Percentiles rank a stretch among this genome's conserved stretches.
Conservation (phyloP, 2,113 vertebrate genomes). For the Candoia aspera region DNA sequence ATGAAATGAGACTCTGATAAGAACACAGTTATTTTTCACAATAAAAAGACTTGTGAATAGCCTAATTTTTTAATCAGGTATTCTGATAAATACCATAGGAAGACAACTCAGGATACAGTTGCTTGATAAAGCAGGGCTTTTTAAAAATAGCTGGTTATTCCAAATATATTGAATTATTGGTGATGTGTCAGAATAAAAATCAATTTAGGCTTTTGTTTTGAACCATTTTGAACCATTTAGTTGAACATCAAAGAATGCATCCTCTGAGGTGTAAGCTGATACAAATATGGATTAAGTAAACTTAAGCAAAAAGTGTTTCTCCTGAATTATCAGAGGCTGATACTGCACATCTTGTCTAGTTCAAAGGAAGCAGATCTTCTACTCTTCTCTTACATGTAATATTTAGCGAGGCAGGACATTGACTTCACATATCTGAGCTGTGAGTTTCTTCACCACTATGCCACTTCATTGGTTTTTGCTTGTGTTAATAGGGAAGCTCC, state of each 20-base stretch:
- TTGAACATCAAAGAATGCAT: too few species aligned
- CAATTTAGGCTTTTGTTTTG: neutral
- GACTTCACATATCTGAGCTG: neutral
- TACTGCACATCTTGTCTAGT: neutral
- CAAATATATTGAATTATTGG: neutral
- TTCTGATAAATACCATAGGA: neutral
- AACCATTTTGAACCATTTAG: neutral
- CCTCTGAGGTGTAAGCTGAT: neutral
- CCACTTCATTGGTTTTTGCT: neutral
- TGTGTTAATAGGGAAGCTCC: neutral
- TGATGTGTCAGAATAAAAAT: neutral
- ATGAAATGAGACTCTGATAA: neutral
- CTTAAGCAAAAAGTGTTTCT: neutral
- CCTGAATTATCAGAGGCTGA: neutral
- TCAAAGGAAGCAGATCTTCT: neutral
- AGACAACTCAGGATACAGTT: neutral
- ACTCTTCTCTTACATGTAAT: neutral
- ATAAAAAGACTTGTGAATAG: neutral
- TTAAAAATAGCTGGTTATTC: neutral
- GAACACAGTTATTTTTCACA: neutral
- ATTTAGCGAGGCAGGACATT: neutral
- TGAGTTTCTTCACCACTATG: neutral
- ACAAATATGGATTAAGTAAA: neutral
- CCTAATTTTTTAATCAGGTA: neutral
- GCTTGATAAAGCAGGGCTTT: neutral